These are phyloP conservation scores for Beroe ovata DNA, from an alignment of 37 sponge, comb jelly and placozoan species.

Conservation along the genomic window DNA sequence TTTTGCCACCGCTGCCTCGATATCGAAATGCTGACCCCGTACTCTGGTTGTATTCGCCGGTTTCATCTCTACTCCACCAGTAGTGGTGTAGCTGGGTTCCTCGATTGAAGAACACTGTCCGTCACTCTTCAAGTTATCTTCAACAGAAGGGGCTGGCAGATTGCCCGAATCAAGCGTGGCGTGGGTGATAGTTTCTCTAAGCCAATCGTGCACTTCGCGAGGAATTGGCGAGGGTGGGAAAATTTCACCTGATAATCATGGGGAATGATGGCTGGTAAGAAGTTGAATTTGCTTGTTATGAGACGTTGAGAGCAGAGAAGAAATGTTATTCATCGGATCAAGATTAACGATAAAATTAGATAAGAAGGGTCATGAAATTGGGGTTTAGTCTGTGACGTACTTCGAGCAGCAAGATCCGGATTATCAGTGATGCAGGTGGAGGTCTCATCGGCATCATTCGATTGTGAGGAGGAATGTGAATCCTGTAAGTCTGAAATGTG, in stretches of 20 bases:
- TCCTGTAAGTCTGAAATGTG: not conserved
- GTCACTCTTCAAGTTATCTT: slow-evolving; percentile 56
- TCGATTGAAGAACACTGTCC: too few relatives aligned
- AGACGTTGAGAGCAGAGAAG: too few relatives aligned
- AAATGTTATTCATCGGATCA: too few relatives aligned
- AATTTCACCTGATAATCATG: slow-evolving; percentile 1
- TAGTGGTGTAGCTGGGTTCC: too few relatives aligned
- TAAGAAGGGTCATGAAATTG: too few relatives aligned
- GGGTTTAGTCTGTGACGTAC: too few relatives aligned
- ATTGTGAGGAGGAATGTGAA: not conserved
- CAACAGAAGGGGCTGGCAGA: not conserved
- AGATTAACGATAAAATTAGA: too few relatives aligned
- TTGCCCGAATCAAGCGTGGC: not conserved
- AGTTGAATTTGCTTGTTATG: too few relatives aligned
- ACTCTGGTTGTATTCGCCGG: not conserved
- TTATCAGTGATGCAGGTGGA: not conserved
- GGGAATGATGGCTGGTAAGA: not conserved
- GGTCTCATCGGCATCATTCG: not conserved
- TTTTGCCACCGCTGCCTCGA: slow-evolving; percentile 29
- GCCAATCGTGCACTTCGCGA: slow-evolving; percentile 42
- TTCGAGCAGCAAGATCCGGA: too few relatives aligned
- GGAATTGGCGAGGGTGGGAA: slow-evolving; percentile 38
- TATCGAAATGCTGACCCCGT: slow-evolving; percentile 4
- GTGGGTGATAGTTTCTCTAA: slow-evolving; percentile 42
- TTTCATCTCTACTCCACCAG: not conserved